A percentile compares a stretch with the other conserved stretches of the same genome.
Conservation (phyloP, 2,888 invertebrate genomes). For the Scaptomyza cyrtandrae region DNA sequence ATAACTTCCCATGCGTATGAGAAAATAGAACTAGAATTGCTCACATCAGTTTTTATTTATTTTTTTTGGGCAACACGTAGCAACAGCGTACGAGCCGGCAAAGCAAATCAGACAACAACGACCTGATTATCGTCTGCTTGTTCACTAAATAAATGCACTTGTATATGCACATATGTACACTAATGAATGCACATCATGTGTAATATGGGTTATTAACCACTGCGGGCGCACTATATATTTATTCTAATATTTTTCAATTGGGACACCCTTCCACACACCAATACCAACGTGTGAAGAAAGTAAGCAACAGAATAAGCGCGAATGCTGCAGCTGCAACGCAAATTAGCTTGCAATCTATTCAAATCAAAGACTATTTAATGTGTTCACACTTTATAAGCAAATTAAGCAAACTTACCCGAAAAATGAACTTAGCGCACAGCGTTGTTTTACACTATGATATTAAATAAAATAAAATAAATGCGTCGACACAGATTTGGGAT, state of each 20-base stretch:
- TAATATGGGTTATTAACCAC: conserved; percentile 39
- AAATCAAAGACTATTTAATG: background rate
- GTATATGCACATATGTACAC: background rate
- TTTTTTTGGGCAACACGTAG: conserved; percentile 47
- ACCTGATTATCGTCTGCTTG: conserved; percentile 33
- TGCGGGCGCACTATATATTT: conserved; percentile 8
- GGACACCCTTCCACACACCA: conserved; percentile 14
- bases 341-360: background rate
- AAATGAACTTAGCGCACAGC: conserved; percentile 25
- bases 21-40: conserved; percentile 35
- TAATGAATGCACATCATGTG: conserved; percentile 3
- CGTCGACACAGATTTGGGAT: conserved; percentile 45
- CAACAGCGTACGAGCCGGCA: conserved; percentile 28
- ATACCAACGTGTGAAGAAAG: conserved; percentile 18
- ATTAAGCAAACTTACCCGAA: conserved; percentile 34
- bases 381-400: background rate
- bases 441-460: conserved; percentile 38
- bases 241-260: conserved; percentile 23
- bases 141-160: conserved; percentile 11
- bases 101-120: conserved; percentile 2
- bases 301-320: conserved; percentile 22
- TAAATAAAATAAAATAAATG: conserved; percentile 47
- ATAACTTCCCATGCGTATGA: background rate
- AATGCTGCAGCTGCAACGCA: conserved; percentile 16
- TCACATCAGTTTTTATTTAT: conserved; percentile 26